phyloP scores from a whole-genome alignment of 2,797 vertebrate genomes.

The Cryptoprocta ferox region DNA sequence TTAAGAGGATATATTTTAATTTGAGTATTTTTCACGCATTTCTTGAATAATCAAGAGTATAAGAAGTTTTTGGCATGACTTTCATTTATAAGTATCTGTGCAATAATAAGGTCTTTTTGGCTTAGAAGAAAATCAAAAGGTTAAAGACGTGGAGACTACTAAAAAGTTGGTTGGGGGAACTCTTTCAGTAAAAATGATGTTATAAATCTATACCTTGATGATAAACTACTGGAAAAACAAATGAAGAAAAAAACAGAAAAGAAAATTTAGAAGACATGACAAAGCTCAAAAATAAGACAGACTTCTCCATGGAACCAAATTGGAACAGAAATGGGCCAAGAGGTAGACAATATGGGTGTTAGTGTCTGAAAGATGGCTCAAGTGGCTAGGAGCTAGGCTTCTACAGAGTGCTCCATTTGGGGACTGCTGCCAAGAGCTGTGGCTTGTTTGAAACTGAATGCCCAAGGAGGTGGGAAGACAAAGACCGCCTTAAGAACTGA shows the following conservation, averaged over 20 bases:
- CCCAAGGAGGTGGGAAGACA: background rate
- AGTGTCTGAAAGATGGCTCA: background rate
- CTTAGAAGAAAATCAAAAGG: slow-evolving; percentile 21
- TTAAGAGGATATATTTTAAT: slow-evolving; percentile 31
- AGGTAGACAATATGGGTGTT: background rate
- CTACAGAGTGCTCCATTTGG: background rate
- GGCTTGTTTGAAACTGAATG: background rate
- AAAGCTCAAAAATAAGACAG: slow-evolving; percentile 24
- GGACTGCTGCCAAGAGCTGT: background rate
- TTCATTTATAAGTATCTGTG: background rate
- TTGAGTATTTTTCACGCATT: background rate
- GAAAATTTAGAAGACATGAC: background rate
- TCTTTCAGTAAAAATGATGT: background rate
- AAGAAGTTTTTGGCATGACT: background rate
- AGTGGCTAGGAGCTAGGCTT: background rate
- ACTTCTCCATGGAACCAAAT: background rate
- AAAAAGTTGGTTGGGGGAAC: background rate
- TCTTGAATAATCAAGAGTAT: background rate
- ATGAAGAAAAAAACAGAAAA: background rate
- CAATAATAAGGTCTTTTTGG: background rate
- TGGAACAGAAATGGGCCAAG: background rate
- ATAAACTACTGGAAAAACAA: background rate
- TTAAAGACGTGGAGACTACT: background rate
- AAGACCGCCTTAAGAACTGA: background rate
- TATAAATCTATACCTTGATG: background rate